Percentiles rank a stretch among this genome's conserved stretches.
These are phyloP conservation scores for Bombyx huttoni DNA, from an alignment of 2,888 invertebrate species.

Conservation along the genomic window DNA sequence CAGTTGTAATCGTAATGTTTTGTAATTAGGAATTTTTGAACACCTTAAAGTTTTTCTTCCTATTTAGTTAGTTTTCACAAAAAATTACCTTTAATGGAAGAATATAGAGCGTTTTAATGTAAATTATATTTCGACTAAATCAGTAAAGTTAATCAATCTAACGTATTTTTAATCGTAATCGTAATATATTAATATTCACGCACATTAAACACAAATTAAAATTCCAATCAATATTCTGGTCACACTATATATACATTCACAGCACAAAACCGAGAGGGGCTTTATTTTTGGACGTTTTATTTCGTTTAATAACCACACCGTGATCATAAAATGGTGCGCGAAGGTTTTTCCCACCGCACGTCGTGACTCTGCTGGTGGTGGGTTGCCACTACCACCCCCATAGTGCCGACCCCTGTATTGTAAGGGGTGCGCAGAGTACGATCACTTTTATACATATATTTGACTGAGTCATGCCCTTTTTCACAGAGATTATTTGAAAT, in stretches of 20 bases:
- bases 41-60: too few relatives aligned
- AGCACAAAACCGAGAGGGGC: not conserved
- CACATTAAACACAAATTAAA: too few relatives aligned
- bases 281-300: not conserved
- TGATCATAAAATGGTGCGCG: constrained; percentile 3
- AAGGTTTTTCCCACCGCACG: constrained; percentile 25
- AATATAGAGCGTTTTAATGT: too few relatives aligned
- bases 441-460: not conserved
- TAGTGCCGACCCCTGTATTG: not conserved
- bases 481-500: not conserved
- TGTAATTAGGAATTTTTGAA: too few relatives aligned
- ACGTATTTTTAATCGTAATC: too few relatives aligned
- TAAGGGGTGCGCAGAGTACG: not conserved
- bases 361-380: constrained; percentile 46
- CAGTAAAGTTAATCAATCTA: too few relatives aligned
- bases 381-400: constrained; percentile 47
- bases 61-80: too few relatives aligned
- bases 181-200: too few relatives aligned
- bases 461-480: not conserved
- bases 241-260: not conserved
- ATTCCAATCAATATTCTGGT: not conserved
- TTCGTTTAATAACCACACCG: not conserved
- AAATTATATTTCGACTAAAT: too few relatives aligned
- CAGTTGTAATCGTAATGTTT: too few relatives aligned
- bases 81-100: too few relatives aligned